Evolutionary conservation across 2,797 vertebrate species (phyloP).

Genomic region (Diceros bicornis): DNA sequence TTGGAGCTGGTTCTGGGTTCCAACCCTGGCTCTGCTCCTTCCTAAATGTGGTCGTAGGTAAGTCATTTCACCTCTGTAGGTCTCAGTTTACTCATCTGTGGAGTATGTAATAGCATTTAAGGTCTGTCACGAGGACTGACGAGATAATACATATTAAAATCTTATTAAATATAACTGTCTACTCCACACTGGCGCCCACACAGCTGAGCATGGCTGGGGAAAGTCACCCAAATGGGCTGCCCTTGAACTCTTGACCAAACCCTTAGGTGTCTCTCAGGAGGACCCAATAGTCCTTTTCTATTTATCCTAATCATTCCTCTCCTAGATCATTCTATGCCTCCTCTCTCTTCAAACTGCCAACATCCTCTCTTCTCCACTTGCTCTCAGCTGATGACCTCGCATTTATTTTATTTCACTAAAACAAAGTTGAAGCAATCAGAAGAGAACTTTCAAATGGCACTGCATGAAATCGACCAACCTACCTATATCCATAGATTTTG

Average conservation of each 20-base stretch:
- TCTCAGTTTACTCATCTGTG: background rate
- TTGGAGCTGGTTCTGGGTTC: background rate
- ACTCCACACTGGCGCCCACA: rapidly evolving
- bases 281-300: too few relatives aligned
- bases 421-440: background rate
- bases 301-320: background rate
- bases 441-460: background rate
- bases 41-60: background rate
- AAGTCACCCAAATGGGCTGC: background rate
- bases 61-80: background rate
- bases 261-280: background rate
- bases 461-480: background rate
- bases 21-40: background rate
- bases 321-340: background rate
- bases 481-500: rapidly evolving
- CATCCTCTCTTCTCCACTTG: background rate
- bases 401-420: background rate
- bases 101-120: background rate
- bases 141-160: background rate
- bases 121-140: background rate
- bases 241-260: background rate
- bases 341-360: background rate
- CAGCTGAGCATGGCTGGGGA: background rate
- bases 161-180: too few relatives aligned
- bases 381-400: background rate